Evolutionary conservation across 2,888 invertebrate genomes (phyloP), one percentile per base, ranked within the genome.

Genomic region (Pecten maximus): DNA sequence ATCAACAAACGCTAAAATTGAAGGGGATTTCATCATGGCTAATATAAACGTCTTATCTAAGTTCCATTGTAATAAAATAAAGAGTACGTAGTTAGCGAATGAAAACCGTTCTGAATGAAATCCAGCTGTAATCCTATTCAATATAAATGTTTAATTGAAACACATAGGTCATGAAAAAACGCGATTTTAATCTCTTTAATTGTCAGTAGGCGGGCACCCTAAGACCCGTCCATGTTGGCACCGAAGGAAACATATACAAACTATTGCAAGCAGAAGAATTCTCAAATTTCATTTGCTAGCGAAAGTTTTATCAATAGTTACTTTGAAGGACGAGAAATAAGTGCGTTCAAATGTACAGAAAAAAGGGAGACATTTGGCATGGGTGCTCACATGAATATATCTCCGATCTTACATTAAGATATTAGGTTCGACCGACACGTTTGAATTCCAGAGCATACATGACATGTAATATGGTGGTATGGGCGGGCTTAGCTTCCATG

Each of bases 311-410:
- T 74, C 28, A 74, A 74, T 8, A 35, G 28, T 12, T 12, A 35
- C 74, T 74, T 74, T 74, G 74, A 74, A 10, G 10, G 74, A n/a
- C 23, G 60, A 23, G 23, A 23, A 23, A 23, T 60, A 2, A 60
- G 8, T 16, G 0, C 35, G 28, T 74, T 74, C 35, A 28, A 35
- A 74, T 35, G 74, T 74, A 74, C 74, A 74, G 74, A 74, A 74
- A 74, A 74, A 74, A 28, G 74, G 12, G 44, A 54, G 74, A 74
- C 28, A 74, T 74, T 74, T 74, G 74, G 74, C 74, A 74, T 74
- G 74, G 35, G 35, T 28, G 74, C 74, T 74, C 74, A 35, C 74
- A 74, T 74, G 35, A 74, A 74, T 74, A 74, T 6, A 74, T 35
- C 35, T 74, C 12, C 1, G 74, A 74, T 74, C 35, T 8, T 74